Percentiles rank a stretch among this genome's conserved stretches.
Conservation (phyloP, 2,888 invertebrate genomes). For the Colostygia pectinataria region DNA sequence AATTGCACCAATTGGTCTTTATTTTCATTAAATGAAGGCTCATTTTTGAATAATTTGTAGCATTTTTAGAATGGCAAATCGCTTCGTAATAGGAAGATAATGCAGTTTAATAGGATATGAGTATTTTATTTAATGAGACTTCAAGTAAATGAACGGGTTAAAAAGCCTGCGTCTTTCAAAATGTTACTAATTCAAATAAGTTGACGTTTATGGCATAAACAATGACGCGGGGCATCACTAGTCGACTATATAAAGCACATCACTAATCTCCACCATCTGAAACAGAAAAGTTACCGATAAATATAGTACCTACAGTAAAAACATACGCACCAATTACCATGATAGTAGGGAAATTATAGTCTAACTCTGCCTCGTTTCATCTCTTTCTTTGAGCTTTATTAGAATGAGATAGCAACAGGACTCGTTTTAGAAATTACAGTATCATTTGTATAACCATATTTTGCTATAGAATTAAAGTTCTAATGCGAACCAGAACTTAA, state of each 20-base stretch:
- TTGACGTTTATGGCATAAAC: too few species aligned
- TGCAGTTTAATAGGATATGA: conserved; percentile 25
- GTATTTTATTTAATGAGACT: conserved; percentile 8
- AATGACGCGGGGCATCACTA: too few species aligned
- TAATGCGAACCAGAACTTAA: background rate
- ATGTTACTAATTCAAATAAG: background rate
- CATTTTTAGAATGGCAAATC: conserved; percentile 34
- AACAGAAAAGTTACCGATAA: conserved; percentile 48
- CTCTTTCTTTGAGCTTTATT: conserved; percentile 33
- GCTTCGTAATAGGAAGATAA: conserved; percentile 33
- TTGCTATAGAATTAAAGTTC: conserved; percentile 23
- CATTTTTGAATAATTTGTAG: conserved; percentile 29
- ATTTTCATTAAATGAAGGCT: conserved; percentile 24
- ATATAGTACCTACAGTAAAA: conserved; percentile 52
- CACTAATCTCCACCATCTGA: conserved; percentile 37
- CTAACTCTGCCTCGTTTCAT: conserved; percentile 44
- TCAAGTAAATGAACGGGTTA: conserved; percentile 4
- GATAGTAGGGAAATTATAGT: conserved; percentile 57
- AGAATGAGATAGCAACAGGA: conserved; percentile 26
- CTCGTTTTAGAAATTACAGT: conserved; percentile 44
- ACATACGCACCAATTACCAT: conserved; percentile 55
- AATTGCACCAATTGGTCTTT: conserved; percentile 25
- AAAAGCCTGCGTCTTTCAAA: conserved; percentile 1
- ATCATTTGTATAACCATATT: conserved; percentile 39
- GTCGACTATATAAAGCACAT: background rate